Conservation (phyloP, 2,113 vertebrate species). For the Thryonomys swinderianus region DNA sequence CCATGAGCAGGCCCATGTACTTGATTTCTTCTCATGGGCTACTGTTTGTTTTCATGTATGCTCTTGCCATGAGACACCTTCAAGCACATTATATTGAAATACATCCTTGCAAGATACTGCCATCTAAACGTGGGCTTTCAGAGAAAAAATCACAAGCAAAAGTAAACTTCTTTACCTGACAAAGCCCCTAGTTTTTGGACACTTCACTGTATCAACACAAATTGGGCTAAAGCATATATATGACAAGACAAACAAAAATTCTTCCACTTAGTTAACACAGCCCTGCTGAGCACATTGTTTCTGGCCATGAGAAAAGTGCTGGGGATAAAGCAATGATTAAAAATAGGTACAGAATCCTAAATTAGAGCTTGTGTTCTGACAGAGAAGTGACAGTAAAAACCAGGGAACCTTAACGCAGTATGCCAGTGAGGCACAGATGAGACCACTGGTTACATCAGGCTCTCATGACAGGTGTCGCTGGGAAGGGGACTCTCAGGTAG, state of each 20-base stretch:
- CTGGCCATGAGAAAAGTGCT: neutral
- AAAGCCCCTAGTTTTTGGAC: neutral
- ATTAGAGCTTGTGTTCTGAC: neutral
- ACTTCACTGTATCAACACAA: neutral
- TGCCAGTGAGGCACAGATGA: rapidly evolving
- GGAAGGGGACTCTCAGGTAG: neutral
- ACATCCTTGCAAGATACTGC: neutral
- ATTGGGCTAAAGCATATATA: neutral
- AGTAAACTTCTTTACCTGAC: neutral
- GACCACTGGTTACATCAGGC: neutral
- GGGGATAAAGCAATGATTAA: neutral
- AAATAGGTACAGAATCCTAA: neutral
- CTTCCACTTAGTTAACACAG: neutral
- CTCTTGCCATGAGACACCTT: neutral
- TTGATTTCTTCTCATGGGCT: neutral
- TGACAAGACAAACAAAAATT: neutral
- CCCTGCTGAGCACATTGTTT: neutral
- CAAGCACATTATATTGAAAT: neutral
- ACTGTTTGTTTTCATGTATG: neutral
- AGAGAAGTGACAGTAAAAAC: neutral
- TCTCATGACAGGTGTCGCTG: neutral
- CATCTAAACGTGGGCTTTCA: neutral
- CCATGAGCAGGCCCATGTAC: neutral
- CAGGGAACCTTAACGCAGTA: neutral
- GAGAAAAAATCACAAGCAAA: neutral